Conservation (phyloP, 2,888 invertebrate species). For the Drosophila diplacantha region DNA sequence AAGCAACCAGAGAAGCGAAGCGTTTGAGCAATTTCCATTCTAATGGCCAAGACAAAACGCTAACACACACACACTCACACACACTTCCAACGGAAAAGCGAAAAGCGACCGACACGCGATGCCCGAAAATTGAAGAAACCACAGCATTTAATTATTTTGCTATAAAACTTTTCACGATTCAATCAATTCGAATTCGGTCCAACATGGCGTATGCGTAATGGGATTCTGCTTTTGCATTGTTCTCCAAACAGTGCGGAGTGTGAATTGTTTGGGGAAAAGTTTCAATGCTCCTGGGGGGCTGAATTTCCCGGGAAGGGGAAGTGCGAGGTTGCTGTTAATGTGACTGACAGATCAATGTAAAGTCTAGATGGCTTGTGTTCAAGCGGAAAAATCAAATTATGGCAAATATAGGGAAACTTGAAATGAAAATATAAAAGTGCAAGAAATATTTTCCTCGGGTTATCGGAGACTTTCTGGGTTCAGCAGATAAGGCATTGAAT, state of each 20-base stretch:
- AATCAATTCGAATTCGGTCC: conserved; percentile 58
- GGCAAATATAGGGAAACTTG: not conserved
- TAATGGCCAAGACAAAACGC: conserved; percentile 41
- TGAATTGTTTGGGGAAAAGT: conserved; percentile 14
- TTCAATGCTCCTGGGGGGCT: not conserved
- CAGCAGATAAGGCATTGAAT: conserved; percentile 10
- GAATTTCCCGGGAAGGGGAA: not conserved
- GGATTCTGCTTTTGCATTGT: conserved; percentile 22
- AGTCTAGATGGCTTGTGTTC: conserved; percentile 23
- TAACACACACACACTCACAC: conserved; percentile 1
- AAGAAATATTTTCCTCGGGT: conserved; percentile 6
- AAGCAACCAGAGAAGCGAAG: conserved; percentile 26
- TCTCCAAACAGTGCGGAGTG: conserved; percentile 9
- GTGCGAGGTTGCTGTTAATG: conserved; percentile 1
- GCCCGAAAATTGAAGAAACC: conserved; percentile 51
- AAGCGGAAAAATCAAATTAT: conserved; percentile 14
- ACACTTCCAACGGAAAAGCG: not conserved
- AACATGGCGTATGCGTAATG: conserved; percentile 53
- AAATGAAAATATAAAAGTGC: conserved; percentile 8
- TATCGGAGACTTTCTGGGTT: conserved; percentile 9
- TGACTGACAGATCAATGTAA: conserved; percentile 31
- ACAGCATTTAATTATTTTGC: conserved; percentile 63
- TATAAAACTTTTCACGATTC: conserved; percentile 68
- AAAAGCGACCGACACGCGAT: conserved; percentile 49
- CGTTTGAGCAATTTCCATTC: conserved; percentile 44